Evolutionary conservation across 2,797 vertebrate species (phyloP), one percentile per base, ranked within the genome.

Genomic region (Clarias pachynema): DNA sequence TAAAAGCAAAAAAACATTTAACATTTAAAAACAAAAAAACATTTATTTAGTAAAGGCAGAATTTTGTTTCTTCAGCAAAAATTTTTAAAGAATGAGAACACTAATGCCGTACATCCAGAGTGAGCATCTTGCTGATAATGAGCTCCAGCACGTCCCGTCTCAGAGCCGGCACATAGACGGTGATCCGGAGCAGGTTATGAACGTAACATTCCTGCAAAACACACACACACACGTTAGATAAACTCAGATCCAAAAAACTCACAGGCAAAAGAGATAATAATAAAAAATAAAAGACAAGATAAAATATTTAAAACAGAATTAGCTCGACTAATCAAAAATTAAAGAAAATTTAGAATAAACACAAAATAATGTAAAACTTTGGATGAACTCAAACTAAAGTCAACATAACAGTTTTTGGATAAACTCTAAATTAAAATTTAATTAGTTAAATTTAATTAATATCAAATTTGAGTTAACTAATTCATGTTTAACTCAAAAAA

Each of bases 181-280:
- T 96, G 85, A 98, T 92, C 85, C 96, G 95, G 24, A 99, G 91
- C 59, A 99, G 91, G 91, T 99, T 99, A 91, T 99, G 98, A 75
- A 97, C 95, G 0, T 99, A 99, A 91, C 97, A 99, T 90, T 99
- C 97, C 98, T 99, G 79, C 6, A 53, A 69, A n/a, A 79, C 44
- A 81, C 59, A 83, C 62, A 79, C 1, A 53, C 7, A 79, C 34
- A 57, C 9, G 22, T 9, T 65, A 10, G 3, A 66, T 2, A 62
- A 24, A n/a, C 24, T 14, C 49, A 12, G 2, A 53, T 53, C 49
- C 12, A 14, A 1, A 1, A 53, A 62, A 3, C 22, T n/a, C 24
- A 12, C 10, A 7, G 7, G 2, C 2, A 69, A 37, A 10, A 34
- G 0, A 53, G 3, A 14, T 53, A 14, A 14, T n/a, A 69, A 37